These are phyloP conservation scores for Pherbina coryleti DNA, from an alignment of 2,888 invertebrate genomes.

Conservation along the genomic window DNA sequence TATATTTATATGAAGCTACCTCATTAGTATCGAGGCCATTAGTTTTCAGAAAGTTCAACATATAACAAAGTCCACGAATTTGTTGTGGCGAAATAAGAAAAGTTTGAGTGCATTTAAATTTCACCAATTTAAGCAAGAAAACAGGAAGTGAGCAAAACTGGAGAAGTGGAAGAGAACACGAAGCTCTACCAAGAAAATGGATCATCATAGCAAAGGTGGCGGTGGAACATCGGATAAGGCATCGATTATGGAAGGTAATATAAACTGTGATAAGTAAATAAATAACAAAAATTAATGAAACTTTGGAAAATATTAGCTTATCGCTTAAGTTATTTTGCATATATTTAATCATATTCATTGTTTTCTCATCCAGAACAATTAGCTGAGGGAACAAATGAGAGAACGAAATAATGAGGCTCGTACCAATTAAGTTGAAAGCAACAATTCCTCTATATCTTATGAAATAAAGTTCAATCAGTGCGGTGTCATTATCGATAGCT, in stretches of 20 bases:
- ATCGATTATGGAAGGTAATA: constrained; percentile 64
- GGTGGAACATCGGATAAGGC: constrained; percentile 57
- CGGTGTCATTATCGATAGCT: no score
- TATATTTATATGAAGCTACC: neutral
- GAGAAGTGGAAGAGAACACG: constrained; percentile 68
- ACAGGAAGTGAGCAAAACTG: constrained; percentile 54
- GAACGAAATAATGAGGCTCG: no score
- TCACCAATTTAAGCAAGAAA: neutral
- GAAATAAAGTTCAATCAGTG: no score
- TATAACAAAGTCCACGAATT: neutral
- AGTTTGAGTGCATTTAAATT: neutral
- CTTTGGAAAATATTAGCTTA: neutral
- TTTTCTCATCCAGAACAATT: no score
- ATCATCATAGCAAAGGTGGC: constrained; percentile 48
- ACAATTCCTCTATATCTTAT: no score
- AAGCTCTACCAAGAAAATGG: constrained; percentile 64
- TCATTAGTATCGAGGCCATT: no score
- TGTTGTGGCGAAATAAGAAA: neutral
- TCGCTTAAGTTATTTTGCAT: neutral
- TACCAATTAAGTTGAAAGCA: no score
- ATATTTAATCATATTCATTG: no score
- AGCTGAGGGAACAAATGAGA: no score
- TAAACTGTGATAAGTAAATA: constrained; percentile 26
- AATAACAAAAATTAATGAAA: neutral
- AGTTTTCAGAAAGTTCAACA: neutral